These are phyloP conservation scores for Sitta europaea DNA, from an alignment of 2,113 vertebrate genomes.

Conservation along the genomic window DNA sequence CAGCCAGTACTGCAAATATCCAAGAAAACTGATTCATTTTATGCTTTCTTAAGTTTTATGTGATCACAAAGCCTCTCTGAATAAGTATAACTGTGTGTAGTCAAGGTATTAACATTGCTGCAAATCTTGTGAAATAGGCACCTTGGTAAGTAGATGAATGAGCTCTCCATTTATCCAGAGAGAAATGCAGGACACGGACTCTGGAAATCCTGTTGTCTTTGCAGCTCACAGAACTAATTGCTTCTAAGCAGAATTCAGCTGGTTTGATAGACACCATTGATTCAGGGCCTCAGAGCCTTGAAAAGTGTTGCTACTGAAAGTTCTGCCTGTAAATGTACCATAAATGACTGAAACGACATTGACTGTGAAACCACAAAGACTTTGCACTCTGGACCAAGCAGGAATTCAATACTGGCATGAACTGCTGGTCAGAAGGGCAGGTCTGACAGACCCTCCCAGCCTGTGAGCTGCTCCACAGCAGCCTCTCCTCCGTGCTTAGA, in stretches of 20 bases:
- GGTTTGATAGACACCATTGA: not conserved
- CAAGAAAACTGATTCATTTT: not conserved
- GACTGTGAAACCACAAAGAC: not conserved
- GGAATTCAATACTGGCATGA: not conserved
- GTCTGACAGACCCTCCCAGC: not conserved
- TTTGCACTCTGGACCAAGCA: not conserved
- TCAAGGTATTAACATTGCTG: not conserved
- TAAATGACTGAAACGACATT: rapidly evolving
- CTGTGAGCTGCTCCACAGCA: not conserved
- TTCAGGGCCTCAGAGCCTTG: not conserved
- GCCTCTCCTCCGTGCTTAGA: not conserved
- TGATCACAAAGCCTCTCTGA: not conserved
- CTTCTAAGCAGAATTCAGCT: not conserved
- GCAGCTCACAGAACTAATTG: not conserved
- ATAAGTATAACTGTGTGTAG: not conserved
- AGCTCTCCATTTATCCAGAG: not conserved
- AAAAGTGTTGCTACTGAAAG: not conserved
- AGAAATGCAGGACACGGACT: not conserved
- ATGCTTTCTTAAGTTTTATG: not conserved
- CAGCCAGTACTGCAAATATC: not conserved
- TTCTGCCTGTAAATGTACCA: not conserved
- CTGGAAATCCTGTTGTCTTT: not conserved
- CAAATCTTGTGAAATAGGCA: not conserved
- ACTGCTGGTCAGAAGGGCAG: not conserved
- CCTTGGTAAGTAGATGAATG: not conserved